Evolutionary conservation across 92 coral and sea anemone genomes (phyloP).

Genomic region (Epizoanthus scotinus): DNA sequence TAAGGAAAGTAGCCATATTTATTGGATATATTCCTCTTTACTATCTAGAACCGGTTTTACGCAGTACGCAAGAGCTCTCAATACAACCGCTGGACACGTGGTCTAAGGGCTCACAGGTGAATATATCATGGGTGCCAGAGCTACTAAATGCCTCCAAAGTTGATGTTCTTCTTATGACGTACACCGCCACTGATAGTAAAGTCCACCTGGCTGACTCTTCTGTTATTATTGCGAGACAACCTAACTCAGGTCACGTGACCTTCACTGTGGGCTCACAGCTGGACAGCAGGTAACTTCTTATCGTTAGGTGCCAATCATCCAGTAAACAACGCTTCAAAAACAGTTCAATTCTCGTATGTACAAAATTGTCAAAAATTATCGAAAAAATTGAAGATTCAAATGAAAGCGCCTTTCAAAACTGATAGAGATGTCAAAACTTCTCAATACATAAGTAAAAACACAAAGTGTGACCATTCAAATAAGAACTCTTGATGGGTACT

Average conservation of each 20-base stretch:
- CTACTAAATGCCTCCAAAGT: not conserved
- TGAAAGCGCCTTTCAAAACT: too few species aligned
- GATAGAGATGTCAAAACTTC: too few species aligned
- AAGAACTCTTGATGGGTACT: too few species aligned
- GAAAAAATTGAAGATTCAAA: too few species aligned
- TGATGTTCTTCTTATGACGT: not conserved
- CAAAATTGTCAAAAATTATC: too few species aligned
- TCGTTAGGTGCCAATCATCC: not conserved
- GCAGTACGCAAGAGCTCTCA: not conserved
- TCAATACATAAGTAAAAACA: too few species aligned
- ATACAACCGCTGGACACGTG: not conserved
- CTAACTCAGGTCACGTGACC: not conserved
- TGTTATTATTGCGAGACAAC: not conserved
- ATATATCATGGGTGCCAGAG: constrained; percentile 9
- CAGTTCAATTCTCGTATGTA: too few species aligned
- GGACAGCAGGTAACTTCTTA: not conserved
- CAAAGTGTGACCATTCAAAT: too few species aligned
- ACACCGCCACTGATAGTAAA: not conserved
- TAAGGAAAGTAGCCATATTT: too few species aligned
- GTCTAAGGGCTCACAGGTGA: not conserved
- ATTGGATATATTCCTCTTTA: too few species aligned
- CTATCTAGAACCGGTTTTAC: not conserved
- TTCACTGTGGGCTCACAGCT: not conserved
- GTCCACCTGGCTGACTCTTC: not conserved
- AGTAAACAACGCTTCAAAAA: too few species aligned